Evolutionary conservation across 2,888 invertebrate genomes (phyloP).

Genomic region (Dryocosmus kuriphilus): DNA sequence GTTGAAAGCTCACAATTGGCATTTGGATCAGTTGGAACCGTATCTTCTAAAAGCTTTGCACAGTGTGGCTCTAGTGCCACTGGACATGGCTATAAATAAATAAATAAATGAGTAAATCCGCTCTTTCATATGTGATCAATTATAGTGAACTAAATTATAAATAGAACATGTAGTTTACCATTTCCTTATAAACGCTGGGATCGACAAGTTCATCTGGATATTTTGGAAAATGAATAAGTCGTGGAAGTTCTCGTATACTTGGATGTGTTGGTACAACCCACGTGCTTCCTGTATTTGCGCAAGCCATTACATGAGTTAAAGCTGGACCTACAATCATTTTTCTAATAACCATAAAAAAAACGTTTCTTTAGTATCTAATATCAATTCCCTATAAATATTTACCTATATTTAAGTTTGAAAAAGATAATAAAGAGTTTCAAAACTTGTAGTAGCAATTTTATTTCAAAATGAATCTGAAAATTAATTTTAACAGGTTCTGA

Average conservation of each 20-base stretch:
- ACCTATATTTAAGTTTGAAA: not conserved
- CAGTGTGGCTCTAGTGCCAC: constrained; percentile 3
- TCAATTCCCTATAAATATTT: not conserved
- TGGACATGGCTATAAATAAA: constrained; percentile 14
- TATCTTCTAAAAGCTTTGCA: constrained; percentile 15
- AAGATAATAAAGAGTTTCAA: not conserved
- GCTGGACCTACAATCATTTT: constrained; percentile 61
- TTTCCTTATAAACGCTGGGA: constrained; percentile 46
- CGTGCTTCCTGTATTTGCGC: constrained; percentile 64
- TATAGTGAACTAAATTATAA: not conserved
- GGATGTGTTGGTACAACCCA: constrained; percentile 68
- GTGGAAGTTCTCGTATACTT: constrained; percentile 61
- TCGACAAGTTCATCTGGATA: constrained; percentile 39
- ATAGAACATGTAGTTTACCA: constrained; percentile 20
- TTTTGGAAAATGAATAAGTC: constrained; percentile 58
- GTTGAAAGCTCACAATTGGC: not conserved
- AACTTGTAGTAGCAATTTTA: not conserved
- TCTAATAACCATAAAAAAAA: constrained; percentile 44
- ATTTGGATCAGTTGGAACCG: not conserved
- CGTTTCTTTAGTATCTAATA: not conserved
- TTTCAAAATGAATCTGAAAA: not conserved
- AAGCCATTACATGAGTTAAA: constrained; percentile 63
- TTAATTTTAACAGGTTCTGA: not conserved
- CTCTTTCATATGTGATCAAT: not conserved
- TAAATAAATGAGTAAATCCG: not conserved